phyloP scores from a whole-genome alignment of 2,113 vertebrate genomes.

The Poicephalus gulielmi region DNA sequence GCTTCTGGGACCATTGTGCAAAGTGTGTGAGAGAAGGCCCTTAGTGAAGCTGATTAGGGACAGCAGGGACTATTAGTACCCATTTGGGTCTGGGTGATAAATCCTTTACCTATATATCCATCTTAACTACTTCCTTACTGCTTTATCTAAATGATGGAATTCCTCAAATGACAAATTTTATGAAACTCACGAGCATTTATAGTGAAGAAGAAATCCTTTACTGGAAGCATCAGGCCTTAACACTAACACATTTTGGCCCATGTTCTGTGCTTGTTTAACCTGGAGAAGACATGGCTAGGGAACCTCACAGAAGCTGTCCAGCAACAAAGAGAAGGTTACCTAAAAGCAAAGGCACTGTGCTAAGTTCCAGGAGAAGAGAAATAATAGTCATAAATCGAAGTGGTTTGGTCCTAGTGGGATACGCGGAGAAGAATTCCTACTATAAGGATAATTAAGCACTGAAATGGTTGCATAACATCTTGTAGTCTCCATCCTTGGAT shows the following conservation, averaged over 20 bases:
- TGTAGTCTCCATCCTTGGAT: not conserved
- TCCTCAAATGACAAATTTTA: not conserved
- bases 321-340: not conserved
- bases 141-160: not conserved
- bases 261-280: not conserved
- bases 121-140: not conserved
- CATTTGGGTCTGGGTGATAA: not conserved
- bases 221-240: not conserved
- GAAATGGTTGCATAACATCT: not conserved
- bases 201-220: not conserved
- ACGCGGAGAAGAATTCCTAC: not conserved
- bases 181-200: not conserved
- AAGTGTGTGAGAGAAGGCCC: not conserved
- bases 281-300: not conserved
- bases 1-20: not conserved
- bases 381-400: not conserved
- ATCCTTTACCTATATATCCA: not conserved
- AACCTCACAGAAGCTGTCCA: not conserved
- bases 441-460: not conserved
- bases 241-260: not conserved
- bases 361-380: not conserved
- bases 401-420: rapidly evolving
- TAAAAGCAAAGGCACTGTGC: not conserved
- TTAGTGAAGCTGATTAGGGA: not conserved
- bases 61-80: not conserved